Evolutionary conservation across 2,888 invertebrate genomes (phyloP), one percentile per base, ranked within the genome.

Genomic region (Andrena minutula): DNA sequence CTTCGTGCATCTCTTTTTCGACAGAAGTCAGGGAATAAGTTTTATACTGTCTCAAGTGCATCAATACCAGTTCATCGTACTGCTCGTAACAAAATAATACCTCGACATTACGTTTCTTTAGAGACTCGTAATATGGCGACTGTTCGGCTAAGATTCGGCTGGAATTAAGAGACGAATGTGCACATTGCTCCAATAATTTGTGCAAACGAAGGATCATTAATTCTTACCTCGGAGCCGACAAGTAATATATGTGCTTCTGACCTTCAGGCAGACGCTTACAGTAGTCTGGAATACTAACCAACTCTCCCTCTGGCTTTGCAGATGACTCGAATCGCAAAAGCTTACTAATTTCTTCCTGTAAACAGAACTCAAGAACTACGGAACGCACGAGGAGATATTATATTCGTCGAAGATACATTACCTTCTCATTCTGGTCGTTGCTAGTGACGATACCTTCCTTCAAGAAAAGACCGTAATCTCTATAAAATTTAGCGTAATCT

Each of bases 11-110:
- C 94, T 99, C 99, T 92, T 98, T 99, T 94, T 99, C 99, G 0
- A 98, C 98, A 0, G 99, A 99, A 2, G 97, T 96, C 6, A 99
- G 94, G 79, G 95, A 95, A 89, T 96, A 95, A 64, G 96, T 96
- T 84, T 96, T 96, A 93, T 97, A 99, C 92, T 97, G 96, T 82
- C 96, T 96, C 75, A 99, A 94, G 90, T 99, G 98, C 95, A 98
- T 96, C 26, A 99, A 94, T 2, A 99, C 98, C 71, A 99, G 94
- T 94, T 99, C 99, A 93, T 99, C 99, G 90, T 99, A 99, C n/a
- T 98, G 97, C 92, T 99, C 99, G 91, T 98, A 99, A 91, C 99
- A 98, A 94, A 99, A 99, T 16, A 99, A 94, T 0, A 99, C 99
- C 94, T 99, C 98, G 5, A 97, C 96, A 88, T 98, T 96, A 69